Base-by-base conservation (phyloP, 2,797 vertebrate genomes). In the Propithecus deckenii region DNA sequence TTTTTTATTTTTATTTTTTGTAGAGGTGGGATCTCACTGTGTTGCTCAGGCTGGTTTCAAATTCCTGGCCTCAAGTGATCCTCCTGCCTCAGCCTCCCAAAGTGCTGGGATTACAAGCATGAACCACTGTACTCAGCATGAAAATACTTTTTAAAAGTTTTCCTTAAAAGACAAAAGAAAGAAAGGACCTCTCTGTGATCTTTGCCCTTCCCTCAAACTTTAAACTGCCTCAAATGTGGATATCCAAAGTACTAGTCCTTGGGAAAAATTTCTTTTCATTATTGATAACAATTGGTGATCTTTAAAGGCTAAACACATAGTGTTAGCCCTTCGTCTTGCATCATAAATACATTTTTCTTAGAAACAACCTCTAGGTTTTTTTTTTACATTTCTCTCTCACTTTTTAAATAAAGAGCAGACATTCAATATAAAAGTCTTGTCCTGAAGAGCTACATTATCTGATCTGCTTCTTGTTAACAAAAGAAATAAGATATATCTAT, bases 81-180 rank as follows among this genome's bases (percentile, higher is more conserved):
- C n/a, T 65, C 7, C 63, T 35, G 32, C 63, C 63, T 20, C 32
- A 32, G 63, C 32, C 63, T n/a, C 32, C n/a, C 15, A 65, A n/a
- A 35, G 63, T 65, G 32, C 32, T 65, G 7, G 15, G 17, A 35
- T 65, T 65, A 65, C 17, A 65, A 32, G 32, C 15, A 18, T 65
- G 32, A 65, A 35, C 63, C n/a, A 4, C 63, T 65, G 32, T 17
- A n/a, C 63, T 32, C 7, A 18, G 63, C 32, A 18, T 65, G 81
- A 93, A 91, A 96, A 95, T 90, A 71, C 63, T 86, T 95, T 78
- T 72, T 55, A 75, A 81, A 93, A 91, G 18, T 74, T 94, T 85
- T 94, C 72, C 90, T 95, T 96, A 91, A 92, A 95, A 95, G 86
- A 22, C 28, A 93, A 91, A 89, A 94, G 67, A 59, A 96, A 88